phyloP scores from a whole-genome alignment of 2,888 invertebrate species.

The Tetrapedia diversipes region DNA sequence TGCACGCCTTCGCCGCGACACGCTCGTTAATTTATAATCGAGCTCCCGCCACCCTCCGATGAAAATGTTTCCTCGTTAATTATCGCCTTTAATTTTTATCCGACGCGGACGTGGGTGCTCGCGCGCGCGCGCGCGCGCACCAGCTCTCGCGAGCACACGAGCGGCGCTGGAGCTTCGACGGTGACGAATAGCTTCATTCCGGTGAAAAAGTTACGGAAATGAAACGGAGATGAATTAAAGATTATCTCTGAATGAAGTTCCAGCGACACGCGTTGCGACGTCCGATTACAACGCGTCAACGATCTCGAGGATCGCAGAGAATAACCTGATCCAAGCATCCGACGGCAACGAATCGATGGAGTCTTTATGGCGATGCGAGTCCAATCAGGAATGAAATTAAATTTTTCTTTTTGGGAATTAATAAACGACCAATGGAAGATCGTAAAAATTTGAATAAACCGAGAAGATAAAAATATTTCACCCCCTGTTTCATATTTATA shows the following conservation, averaged over 20 bases:
- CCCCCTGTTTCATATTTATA: neutral
- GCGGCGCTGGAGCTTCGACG: neutral
- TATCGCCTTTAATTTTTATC: slow-evolving; percentile 26
- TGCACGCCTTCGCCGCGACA: slow-evolving; percentile 19
- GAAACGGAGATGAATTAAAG: slow-evolving; percentile 4
- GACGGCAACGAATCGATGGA: slow-evolving; percentile 39
- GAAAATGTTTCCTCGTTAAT: slow-evolving; percentile 46
- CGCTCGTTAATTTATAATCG: slow-evolving; percentile 34
- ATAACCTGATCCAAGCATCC: slow-evolving; percentile 25
- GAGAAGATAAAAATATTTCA: neutral
- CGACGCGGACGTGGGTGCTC: neutral
- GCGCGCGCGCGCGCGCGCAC: too few relatives aligned
- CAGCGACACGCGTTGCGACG: neutral
- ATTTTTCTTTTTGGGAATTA: neutral
- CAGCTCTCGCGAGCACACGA: neutral
- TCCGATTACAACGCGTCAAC: neutral
- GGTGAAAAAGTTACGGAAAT: neutral
- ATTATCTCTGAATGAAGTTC: neutral
- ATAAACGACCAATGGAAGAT: neutral
- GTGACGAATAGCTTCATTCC: slow-evolving; percentile 13
- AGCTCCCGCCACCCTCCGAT: slow-evolving; percentile 23
- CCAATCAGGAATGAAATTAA: neutral
- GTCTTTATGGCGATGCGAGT: neutral
- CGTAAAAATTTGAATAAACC: neutral
- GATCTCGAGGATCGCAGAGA: neutral